Conservation (phyloP, 2,888 invertebrate genomes). For the Gastracanthus pulcherrimus region DNA sequence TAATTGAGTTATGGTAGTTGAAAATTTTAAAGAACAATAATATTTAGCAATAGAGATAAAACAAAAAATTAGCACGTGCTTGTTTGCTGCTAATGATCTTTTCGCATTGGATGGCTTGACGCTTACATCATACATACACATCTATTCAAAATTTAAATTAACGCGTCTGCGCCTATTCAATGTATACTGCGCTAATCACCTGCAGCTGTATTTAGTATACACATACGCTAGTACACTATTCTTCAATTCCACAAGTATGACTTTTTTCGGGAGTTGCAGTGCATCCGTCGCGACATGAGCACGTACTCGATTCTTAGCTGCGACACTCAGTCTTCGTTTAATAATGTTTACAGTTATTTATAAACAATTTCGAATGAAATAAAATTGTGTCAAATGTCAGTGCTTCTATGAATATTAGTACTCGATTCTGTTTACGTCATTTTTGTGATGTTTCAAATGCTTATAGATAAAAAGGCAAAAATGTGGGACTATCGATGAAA, state of each 20-base stretch:
- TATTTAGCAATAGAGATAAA: neutral
- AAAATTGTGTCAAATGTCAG: too few species aligned
- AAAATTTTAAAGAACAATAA: too few species aligned
- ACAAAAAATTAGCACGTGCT: constrained; percentile 18
- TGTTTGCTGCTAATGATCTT: constrained; percentile 17
- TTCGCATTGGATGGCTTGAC: constrained; percentile 11
- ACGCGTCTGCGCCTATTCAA: constrained; percentile 13
- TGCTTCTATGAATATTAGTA: too few species aligned
- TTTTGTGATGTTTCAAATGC: too few species aligned
- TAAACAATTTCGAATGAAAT: neutral
- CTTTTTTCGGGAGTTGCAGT: constrained; percentile 31
- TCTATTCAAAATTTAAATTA: constrained; percentile 47
- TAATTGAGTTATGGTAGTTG: too few species aligned
- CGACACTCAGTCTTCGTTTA: neutral
- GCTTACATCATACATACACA: constrained; percentile 30
- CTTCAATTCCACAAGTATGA: neutral
- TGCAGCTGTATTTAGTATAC: too few species aligned
- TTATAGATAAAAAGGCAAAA: too few species aligned
- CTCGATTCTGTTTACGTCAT: too few species aligned
- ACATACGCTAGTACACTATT: neutral
- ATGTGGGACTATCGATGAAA: too few species aligned
- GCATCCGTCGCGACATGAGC: neutral
- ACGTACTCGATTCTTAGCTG: neutral
- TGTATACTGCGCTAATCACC: constrained; percentile 37
- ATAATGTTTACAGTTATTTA: neutral